These are phyloP conservation scores for Acanthosepion pharaonis DNA, from an alignment of 2,888 invertebrate species.

Conservation along the genomic window DNA sequence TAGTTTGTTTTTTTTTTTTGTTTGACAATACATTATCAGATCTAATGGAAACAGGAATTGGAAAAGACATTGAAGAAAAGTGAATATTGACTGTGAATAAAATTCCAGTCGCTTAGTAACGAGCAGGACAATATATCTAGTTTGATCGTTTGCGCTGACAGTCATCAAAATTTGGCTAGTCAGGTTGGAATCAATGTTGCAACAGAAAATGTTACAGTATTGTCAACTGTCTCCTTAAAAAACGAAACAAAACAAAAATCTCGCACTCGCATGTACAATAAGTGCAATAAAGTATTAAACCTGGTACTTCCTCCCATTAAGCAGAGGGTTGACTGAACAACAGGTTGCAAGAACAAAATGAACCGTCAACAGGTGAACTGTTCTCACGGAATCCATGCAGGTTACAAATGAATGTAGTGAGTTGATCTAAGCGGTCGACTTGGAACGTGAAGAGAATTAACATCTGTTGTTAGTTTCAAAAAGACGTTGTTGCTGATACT, in stretches of 20 bases:
- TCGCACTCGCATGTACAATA: not conserved
- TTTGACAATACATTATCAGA: not conserved
- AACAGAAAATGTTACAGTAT: not conserved
- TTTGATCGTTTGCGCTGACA: not conserved
- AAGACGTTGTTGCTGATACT: not conserved
- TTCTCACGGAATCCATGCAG: not conserved
- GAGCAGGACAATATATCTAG: not conserved
- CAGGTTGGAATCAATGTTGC: not conserved
- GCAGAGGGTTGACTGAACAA: not conserved
- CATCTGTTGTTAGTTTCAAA: not conserved
- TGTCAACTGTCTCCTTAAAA: not conserved
- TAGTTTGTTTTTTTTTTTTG: not conserved
- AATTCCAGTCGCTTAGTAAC: not conserved
- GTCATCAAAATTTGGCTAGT: constrained; percentile 21
- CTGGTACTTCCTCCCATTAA: not conserved
- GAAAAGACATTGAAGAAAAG: not conserved
- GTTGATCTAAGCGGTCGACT: not conserved
- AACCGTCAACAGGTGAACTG: not conserved
- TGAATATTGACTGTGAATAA: not conserved
- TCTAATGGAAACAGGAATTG: not conserved
- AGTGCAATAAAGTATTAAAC: constrained; percentile 11
- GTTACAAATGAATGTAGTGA: not conserved
- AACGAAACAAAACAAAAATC: too few relatives aligned
- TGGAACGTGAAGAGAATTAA: not conserved
- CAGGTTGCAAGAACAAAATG: not conserved